Evolutionary conservation across 2,113 vertebrate genomes (phyloP), one percentile per base, ranked within the genome.

Genomic region (Lophotis ruficrista): DNA sequence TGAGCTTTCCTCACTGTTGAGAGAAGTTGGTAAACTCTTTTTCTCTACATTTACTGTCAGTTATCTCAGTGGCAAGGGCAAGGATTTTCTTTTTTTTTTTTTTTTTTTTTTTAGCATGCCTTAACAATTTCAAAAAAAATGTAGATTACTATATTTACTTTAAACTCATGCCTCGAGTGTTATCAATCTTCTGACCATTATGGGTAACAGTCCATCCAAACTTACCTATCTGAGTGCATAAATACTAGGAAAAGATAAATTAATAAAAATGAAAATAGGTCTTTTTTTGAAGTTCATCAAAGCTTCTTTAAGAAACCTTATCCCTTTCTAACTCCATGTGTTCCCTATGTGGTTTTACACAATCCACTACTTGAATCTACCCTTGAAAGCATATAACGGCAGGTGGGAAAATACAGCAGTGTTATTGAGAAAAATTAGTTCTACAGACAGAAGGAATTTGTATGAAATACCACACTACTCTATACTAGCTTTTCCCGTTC

Each of bases 351-450:
- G 37, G 54, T 17, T 83, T 90, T 78, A 43, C 41, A 66, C 0
- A 2, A 65, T 58, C 53, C 14, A 17, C 48, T 47, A 12, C 38
- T 33, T 78, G 51, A 96, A 90, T 58, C 38, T 30, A 65, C 5
- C 9, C 54, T 38, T 83, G 75, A 93, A 92, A 92, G 51, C 23
- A 47, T 12, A 1, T 53, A 69, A 69, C 7, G 4, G 53, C 73
- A 93, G 45, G 65, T 28, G 65, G 81, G 66, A 82, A 89, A 87
- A 58, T 19, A 87, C 9, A 78, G 30, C 0, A 0, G 33, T 37
- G 54, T 71, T 80, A 61, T 8, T 78, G 47, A 81, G 68, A 94
- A 93, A 91, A 94, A 96, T 89, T 57, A 96, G 65, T 38, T 38
- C 70, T 64, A 27, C 19, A 33, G 87, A 79, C 33, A 78, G 73